Percentiles rank a stretch among this genome's conserved stretches.
These are phyloP conservation scores for Agraylea sexmaculata DNA, from an alignment of 1,140 invertebrate genomes.

Conservation along the genomic window DNA sequence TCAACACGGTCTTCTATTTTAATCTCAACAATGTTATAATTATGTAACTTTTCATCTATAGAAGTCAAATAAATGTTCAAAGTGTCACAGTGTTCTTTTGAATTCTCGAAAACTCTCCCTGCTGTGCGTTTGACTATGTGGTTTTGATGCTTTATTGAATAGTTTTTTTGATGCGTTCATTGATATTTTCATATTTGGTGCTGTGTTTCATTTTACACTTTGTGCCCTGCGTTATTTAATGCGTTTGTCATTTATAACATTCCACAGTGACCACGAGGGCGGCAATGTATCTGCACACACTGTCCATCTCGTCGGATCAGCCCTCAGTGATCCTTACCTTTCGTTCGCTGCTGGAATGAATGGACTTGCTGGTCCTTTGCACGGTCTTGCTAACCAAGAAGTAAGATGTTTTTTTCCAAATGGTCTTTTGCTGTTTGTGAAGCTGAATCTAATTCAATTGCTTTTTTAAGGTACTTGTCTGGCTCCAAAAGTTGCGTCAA, in stretches of 20 bases:
- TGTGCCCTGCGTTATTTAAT: slow-evolving; percentile 2
- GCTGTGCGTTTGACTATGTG: too few species aligned
- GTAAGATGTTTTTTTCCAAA: slow-evolving; percentile 17
- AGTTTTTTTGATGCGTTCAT: slow-evolving; percentile 2
- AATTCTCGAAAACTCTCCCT: too few species aligned
- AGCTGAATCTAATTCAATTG: background rate
- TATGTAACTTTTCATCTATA: too few species aligned
- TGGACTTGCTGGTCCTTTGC: slow-evolving; percentile 88
- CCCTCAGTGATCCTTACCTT: slow-evolving; percentile 88
- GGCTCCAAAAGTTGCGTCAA: slow-evolving; percentile 67
- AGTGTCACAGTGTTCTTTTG: too few species aligned
- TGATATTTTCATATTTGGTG: slow-evolving; percentile 14
- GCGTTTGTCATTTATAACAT: slow-evolving; percentile 19
- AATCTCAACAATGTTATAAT: too few species aligned
- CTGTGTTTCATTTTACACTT: background rate
- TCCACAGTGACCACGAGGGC: slow-evolving; percentile 79
- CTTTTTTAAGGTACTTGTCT: slow-evolving; percentile 54
- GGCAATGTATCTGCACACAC: slow-evolving; percentile 95
- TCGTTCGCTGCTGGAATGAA: slow-evolving; percentile 91
- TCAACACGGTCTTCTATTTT: too few species aligned
- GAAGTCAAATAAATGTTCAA: too few species aligned
- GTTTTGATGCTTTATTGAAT: too few species aligned
- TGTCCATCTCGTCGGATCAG: slow-evolving; percentile 88
- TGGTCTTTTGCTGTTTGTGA: background rate
- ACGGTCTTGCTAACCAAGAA: slow-evolving; percentile 93